Conservation (phyloP, 2,888 invertebrate species). For the Pristionchus entomophagus region DNA sequence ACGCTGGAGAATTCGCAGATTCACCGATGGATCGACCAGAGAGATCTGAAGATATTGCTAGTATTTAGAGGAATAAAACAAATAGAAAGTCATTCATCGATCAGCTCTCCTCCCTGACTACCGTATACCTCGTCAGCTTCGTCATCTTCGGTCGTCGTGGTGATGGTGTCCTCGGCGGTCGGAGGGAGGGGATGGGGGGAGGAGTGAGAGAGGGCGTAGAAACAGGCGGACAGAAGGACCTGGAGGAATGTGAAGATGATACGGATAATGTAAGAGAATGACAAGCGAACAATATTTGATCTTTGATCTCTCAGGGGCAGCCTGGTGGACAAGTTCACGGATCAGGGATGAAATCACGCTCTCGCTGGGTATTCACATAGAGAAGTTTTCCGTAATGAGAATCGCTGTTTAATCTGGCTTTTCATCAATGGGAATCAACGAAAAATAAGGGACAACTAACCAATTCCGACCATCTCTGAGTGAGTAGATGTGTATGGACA, state of each 20-base stretch:
- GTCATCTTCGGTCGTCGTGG: constrained; percentile 61
- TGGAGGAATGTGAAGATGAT: too few relatives aligned
- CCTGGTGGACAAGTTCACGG: too few relatives aligned
- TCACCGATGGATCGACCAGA: constrained; percentile 62
- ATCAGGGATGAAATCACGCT: too few relatives aligned
- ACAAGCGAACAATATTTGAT: neutral
- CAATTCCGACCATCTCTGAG: constrained; percentile 88
- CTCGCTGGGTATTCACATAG: too few relatives aligned
- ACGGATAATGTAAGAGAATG: neutral
- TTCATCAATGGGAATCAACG: neutral
- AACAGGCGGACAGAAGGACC: constrained; percentile 73
- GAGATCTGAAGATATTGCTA: constrained; percentile 52
- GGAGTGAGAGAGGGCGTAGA: constrained; percentile 64
- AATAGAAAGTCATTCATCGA: neutral
- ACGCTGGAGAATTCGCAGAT: constrained; percentile 69
- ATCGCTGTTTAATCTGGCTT: too few relatives aligned
- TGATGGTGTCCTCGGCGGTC: constrained; percentile 56
- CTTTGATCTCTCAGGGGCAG: too few relatives aligned
- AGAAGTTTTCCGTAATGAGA: too few relatives aligned
- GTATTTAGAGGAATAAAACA: neutral
- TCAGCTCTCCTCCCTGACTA: neutral
- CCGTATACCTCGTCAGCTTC: too few relatives aligned
- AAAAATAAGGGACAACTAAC: constrained; percentile 58
- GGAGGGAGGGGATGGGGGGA: constrained; percentile 44
- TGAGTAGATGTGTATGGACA: constrained; percentile 92